A percentile compares a stretch with the other conserved stretches of the same genome.
Conservation (phyloP, 2,113 vertebrate genomes). For the Camelus bactrianus region DNA sequence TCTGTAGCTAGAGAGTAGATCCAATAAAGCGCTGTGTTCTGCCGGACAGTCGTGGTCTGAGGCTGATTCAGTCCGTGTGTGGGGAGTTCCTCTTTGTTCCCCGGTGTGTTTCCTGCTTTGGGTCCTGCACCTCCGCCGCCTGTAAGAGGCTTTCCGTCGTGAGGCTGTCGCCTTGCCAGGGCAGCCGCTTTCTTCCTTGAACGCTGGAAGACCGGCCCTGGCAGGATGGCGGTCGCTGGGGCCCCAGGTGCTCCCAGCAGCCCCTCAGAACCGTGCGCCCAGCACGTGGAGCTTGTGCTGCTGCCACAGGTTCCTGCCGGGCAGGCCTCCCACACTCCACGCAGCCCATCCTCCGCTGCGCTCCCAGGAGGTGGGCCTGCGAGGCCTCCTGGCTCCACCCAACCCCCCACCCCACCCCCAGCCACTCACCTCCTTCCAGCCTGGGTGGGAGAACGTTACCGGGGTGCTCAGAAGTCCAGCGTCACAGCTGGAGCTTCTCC, state of each 20-base stretch:
- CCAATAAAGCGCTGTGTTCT: conserved; percentile 87
- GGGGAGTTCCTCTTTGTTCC: not conserved
- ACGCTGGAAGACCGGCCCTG: not conserved
- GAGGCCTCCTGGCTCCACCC: too few species aligned
- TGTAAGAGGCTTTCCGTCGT: conserved; percentile 37
- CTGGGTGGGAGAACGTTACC: conserved; percentile 42
- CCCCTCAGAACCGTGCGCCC: too few species aligned
- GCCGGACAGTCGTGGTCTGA: conserved; percentile 79
- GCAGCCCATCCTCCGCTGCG: too few species aligned
- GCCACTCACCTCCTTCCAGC: conserved; percentile 42
- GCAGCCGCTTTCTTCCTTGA: not conserved
- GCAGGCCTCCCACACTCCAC: too few species aligned
- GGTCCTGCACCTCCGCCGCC: not conserved
- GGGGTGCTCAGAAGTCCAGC: not conserved
- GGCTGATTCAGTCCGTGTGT: conserved; percentile 71
- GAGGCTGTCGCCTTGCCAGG: not conserved
- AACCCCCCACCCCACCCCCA: not conserved
- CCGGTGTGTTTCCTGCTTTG: not conserved
- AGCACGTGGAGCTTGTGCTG: too few species aligned
- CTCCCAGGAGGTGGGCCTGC: too few species aligned
- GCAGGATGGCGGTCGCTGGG: not conserved
- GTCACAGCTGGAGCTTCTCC: too few species aligned
- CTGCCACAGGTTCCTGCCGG: too few species aligned
- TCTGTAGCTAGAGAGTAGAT: conserved; percentile 85
- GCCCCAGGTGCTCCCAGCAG: too few species aligned